Evolutionary conservation across 2,797 vertebrate genomes (phyloP), one percentile per base, ranked within the genome.

Genomic region (Morelia viridis): DNA sequence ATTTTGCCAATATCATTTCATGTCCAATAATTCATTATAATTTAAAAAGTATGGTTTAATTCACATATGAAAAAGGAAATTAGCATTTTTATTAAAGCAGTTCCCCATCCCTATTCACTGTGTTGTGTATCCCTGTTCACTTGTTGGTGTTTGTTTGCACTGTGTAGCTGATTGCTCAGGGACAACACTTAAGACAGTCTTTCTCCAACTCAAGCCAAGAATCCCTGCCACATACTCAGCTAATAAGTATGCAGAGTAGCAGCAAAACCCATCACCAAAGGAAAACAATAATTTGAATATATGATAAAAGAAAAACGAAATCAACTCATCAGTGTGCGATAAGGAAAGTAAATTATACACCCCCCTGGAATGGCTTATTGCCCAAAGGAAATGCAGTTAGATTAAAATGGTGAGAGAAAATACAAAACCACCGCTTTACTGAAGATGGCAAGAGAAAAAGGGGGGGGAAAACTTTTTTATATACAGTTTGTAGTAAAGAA

Each of bases 211-310:
- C 92, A 58, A 89, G 26, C 62, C 92, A 95, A 94, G 92, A 95
- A 96, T 94, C 90, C 86, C 61, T 85, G 86, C 86, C 68, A 92
- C 50, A 95, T 65, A 53, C 83, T 93, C 76, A 96, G 96, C 93
- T 94, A 95, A 95, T 95, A 96, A 95, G 92, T 95, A 93, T 95
- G 93, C 85, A 95, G 46, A 95, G 94, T 94, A 96, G 92, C 89
- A 96, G 88, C 94, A 97, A 96, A 95, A 95, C 92, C 88, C 90
- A 92, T 95, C 94, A 96, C 91, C 61, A 92, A 92, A 96, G 88
- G 92, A 96, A 96, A 97, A 92, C 64, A 95, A 93, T 96, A n/a
- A 96, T 96, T 96, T 96, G 94, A 97, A 96, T 95, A 94, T 96
- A 95, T 94, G 92, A 97, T 95, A 95, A 96, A 90, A 95, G 94